phyloP scores from a whole-genome alignment of 2,113 vertebrate genomes.

The Dendropsophus ebraccatus region DNA sequence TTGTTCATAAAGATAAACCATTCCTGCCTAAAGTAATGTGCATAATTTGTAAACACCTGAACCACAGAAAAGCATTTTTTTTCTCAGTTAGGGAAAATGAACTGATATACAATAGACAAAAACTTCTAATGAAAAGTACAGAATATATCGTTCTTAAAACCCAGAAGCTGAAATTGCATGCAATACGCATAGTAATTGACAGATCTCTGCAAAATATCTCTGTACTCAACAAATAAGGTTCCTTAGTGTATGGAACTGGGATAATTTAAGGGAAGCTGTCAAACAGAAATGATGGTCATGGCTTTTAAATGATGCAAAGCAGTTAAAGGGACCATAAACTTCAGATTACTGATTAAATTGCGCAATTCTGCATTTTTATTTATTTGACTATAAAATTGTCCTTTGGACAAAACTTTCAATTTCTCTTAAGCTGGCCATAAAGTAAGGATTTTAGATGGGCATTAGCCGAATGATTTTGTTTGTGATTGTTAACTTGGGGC shows the following conservation, averaged over 20 bases:
- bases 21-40: conserved; percentile 35
- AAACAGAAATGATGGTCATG: background rate
- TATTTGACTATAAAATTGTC: background rate
- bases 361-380: background rate
- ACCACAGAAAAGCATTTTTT: conserved; percentile 3
- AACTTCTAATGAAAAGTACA: background rate
- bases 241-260: background rate
- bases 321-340: background rate
- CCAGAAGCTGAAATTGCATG: conserved; percentile 23
- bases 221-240: background rate
- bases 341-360: background rate
- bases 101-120: conserved; percentile 16
- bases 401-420: background rate
- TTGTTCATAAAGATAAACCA: conserved; percentile 39
- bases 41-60: conserved; percentile 49
- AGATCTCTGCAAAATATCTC: background rate
- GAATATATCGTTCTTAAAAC: conserved; percentile 36
- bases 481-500: too few relatives aligned
- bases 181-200: conserved; percentile 18
- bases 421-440: too few relatives aligned
- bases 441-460: too few relatives aligned
- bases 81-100: background rate
- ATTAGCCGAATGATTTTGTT: too few relatives aligned
- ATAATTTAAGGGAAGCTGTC: background rate
- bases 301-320: background rate